Evolutionary conservation across 2,888 invertebrate genomes (phyloP), one percentile per base, ranked within the genome.

Genomic region (Drosophila formosana): DNA sequence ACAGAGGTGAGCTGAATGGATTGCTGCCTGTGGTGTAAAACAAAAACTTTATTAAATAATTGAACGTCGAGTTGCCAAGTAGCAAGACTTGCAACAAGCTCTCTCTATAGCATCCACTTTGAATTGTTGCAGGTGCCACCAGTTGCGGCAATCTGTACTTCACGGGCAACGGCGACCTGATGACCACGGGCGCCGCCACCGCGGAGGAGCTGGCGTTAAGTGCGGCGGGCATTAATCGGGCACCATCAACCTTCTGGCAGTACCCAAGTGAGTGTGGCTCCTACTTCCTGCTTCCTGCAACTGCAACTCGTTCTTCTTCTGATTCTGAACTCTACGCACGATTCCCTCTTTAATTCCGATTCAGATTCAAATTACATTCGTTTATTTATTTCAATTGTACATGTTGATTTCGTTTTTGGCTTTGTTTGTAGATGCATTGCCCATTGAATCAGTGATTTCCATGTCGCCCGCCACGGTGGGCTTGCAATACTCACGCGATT

Each of bases 401-500:
- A n/a, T 23, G 53, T 56, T 46, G 56, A 56, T 69, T 51, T 49
- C 63, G 53, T 49, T 18, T 18, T 18, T 62, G 50, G 71, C 89
- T 83, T 92, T 76, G 72, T 82, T 82, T 80, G 78, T 94, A 95
- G 95, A 95, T 86, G 94, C 95, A 92, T 93, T 96, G 88, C 95
- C 95, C 64, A 94, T 96, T 94, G 96, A 96, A 92, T 95, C 95
- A 86, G 95, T 95, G 94, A 94, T 96, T 89, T 95, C 96, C 75
- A 94, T 95, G 94, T 95, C 94, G 90, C 95, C 92, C 93, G 95
- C 93, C 90, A 96, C 95, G 66, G 95, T 96, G 66, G 97, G 97
- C 66, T 96, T 96, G 92, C 97, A 97, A 93, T 94, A 98, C 89
- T 96, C 97, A 55, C 95, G 97, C 74, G 98, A 98, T 91, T 96